A percentile compares a stretch with the other conserved stretches of the same genome.
phyloP scores from a whole-genome alignment of 2,797 vertebrate species.

The Epinephelus awoara region DNA sequence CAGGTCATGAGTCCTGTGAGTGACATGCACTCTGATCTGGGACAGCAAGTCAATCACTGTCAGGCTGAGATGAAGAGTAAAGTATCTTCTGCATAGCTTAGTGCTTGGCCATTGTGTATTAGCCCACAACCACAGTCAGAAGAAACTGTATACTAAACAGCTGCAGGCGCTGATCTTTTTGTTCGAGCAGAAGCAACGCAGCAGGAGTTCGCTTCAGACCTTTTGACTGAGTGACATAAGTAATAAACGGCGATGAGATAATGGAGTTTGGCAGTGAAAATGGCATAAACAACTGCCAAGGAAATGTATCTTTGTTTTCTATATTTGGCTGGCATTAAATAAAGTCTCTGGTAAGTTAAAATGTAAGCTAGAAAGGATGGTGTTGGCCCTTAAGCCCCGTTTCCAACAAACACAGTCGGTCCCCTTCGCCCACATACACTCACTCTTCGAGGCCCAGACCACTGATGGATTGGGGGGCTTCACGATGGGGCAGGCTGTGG shows the following conservation, averaged over 20 bases:
- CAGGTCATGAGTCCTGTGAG: not conserved
- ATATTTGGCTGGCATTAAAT: not conserved
- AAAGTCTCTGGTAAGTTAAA: not conserved
- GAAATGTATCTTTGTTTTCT: not conserved
- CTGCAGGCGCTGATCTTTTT: not conserved
- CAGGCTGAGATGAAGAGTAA: constrained; percentile 1
- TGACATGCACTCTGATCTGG: constrained; percentile 6
- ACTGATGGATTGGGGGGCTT: too few relatives aligned
- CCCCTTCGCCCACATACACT: too few relatives aligned
- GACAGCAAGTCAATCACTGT: constrained; percentile 1
- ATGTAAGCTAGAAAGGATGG: not conserved
- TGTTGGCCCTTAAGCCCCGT: not conserved
- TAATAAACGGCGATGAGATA: not conserved
- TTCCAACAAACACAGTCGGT: too few relatives aligned
- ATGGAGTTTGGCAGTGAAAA: constrained; percentile 9
- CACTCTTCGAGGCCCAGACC: too few relatives aligned
- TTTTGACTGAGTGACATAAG: constrained; percentile 4
- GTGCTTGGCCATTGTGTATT: not conserved
- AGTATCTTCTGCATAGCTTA: not conserved
- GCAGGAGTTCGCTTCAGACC: not conserved
- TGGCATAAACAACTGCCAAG: not conserved
- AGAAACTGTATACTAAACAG: not conserved
- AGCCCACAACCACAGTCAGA: not conserved
- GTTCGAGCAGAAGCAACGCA: not conserved
- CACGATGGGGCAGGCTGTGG: too few relatives aligned